Evolutionary conservation across 1,140 invertebrate genomes (phyloP).

Genomic region (Antheraea mylitta): DNA sequence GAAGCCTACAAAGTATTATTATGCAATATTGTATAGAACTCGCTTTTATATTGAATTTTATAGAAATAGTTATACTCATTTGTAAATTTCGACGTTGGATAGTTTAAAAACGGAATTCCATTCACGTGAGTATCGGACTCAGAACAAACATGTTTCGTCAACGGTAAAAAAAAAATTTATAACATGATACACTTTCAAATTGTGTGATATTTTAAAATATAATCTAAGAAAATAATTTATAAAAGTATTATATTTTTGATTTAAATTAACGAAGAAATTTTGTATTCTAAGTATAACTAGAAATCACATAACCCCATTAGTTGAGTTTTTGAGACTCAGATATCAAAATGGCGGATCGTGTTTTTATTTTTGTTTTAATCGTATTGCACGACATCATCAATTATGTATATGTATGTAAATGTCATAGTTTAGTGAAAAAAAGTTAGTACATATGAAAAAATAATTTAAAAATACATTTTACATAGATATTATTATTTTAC

Average conservation of each 20-base stretch:
- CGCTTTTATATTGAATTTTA: constrained; percentile 1
- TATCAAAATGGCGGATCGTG: too few species aligned
- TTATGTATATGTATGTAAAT: too few species aligned
- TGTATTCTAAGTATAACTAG: too few species aligned
- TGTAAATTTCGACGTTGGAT: neutral
- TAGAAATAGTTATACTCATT: neutral
- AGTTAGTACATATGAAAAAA: too few species aligned
- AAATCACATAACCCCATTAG: too few species aligned
- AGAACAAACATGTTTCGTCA: neutral
- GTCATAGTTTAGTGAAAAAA: too few species aligned
- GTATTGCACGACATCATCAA: too few species aligned
- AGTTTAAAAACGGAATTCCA: neutral
- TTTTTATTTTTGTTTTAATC: too few species aligned
- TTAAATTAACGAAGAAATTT: too few species aligned
- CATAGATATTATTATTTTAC: too few species aligned
- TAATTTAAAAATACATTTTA: too few species aligned
- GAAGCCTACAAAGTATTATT: neutral
- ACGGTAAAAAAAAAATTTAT: neutral
- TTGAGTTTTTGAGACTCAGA: too few species aligned
- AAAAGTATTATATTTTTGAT: neutral
- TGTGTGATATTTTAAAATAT: neutral
- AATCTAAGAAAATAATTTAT: neutral
- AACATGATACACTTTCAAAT: neutral
- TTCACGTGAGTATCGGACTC: neutral
- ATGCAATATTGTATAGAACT: neutral